Evolutionary conservation across 2,797 vertebrate genomes (phyloP).

Genomic region (Gallinago nigripennis): DNA sequence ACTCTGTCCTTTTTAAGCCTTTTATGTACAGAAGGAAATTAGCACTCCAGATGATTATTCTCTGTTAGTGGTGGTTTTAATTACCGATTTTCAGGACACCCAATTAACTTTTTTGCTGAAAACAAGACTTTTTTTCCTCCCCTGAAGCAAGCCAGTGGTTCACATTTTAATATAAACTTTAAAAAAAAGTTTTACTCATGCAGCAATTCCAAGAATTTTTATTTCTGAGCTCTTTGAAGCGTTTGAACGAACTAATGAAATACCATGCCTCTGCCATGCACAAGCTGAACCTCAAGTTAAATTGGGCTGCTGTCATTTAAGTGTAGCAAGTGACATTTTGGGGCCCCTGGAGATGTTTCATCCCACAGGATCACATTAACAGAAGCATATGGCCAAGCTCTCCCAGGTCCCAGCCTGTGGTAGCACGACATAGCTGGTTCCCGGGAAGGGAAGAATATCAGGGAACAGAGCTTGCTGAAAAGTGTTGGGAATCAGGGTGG

Average conservation of each 20-base stretch:
- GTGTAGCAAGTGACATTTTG: not conserved
- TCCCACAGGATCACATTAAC: not conserved
- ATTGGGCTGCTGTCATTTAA: not conserved
- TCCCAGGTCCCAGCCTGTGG: not conserved
- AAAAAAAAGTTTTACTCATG: not conserved
- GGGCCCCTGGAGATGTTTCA: not conserved
- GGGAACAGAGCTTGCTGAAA: not conserved
- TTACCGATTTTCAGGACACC: slow-evolving; percentile 15
- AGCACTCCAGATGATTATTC: slow-evolving; percentile 15
- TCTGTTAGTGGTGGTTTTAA: slow-evolving; percentile 31
- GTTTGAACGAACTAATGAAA: not conserved
- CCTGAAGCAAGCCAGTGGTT: slow-evolving; percentile 4
- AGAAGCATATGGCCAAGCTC: accelerated
- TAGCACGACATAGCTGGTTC: not conserved
- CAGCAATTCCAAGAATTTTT: slow-evolving; percentile 19
- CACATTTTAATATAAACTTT: slow-evolving; percentile 22
- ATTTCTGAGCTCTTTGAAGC: not conserved
- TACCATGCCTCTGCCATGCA: not conserved
- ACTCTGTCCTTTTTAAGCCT: not conserved
- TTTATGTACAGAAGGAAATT: slow-evolving; percentile 16
- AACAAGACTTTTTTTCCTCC: not conserved
- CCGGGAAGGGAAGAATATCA: accelerated
- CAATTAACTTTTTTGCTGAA: slow-evolving; percentile 46
- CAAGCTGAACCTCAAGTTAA: not conserved
- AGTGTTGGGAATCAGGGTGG: not conserved